Percentiles rank a stretch among this genome's conserved stretches.
phyloP scores from a whole-genome alignment of 1,140 invertebrate species.

The Euschistus heros region DNA sequence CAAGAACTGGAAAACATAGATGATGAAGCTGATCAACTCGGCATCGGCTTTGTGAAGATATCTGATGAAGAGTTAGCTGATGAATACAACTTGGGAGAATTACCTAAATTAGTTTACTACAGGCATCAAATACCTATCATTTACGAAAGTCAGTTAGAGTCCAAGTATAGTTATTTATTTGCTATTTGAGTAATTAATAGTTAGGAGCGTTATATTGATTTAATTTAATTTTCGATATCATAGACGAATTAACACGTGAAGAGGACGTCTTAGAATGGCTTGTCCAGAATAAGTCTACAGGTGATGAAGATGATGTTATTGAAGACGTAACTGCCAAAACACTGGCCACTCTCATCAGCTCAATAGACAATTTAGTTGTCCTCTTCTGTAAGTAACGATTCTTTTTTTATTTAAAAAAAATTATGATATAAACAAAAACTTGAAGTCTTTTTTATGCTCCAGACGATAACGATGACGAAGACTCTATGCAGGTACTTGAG shows the following conservation, averaged over 20 bases:
- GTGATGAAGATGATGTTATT: slow-evolving; percentile 85
- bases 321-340: slow-evolving; percentile 86
- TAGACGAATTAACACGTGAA: slow-evolving; percentile 80
- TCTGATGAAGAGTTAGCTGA: slow-evolving; percentile 82
- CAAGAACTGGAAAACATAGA: slow-evolving; percentile 89
- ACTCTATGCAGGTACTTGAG: slow-evolving; percentile 68
- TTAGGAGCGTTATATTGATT: not conserved
- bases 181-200: too few relatives aligned
- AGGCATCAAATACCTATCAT: slow-evolving; percentile 88
- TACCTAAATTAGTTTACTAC: slow-evolving; percentile 87
- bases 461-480: slow-evolving; percentile 77
- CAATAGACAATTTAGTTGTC: slow-evolving; percentile 83
- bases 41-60: slow-evolving; percentile 90
- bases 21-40: slow-evolving; percentile 88
- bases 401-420: not conserved
- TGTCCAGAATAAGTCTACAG: slow-evolving; percentile 81
- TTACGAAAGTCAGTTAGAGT: slow-evolving; percentile 65
- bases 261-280: slow-evolving; percentile 90
- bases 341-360: slow-evolving; percentile 74
- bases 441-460: slow-evolving; percentile 13
- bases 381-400: slow-evolving; percentile 69
- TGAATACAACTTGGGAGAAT: slow-evolving; percentile 79
- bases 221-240: slow-evolving; percentile 25
- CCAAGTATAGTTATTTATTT: too few relatives aligned
- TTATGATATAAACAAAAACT: not conserved